Evolutionary conservation across 2,888 invertebrate species (phyloP), one percentile per base, ranked within the genome.

Genomic region (Agonopterix arenella): DNA sequence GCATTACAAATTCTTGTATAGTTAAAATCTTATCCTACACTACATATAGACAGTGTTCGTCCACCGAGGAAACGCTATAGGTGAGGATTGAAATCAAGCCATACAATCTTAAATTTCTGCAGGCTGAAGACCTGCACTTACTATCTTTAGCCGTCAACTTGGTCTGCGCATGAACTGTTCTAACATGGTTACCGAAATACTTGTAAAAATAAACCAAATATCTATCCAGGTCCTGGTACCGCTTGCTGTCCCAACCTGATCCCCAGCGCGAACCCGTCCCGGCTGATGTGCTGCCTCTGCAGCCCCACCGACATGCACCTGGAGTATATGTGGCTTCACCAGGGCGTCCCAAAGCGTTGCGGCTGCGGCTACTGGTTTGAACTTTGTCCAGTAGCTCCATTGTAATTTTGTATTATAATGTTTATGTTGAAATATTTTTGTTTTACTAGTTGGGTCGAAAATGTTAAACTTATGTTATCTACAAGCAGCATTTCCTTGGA

Each of bases 261-360:
- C 45, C 94, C 94, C n/a, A 94, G 95, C 54, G 89, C 92, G 46
- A 91, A 90, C 67, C 78, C 89, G 41, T 89, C 90, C 56, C 91
- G 96, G 42, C 77, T 95, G 44, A 80, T 96, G 54, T 94, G 93
- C 18, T 96, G 96, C 75, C 79, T 92, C 54, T 96, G 96, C 78
- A 91, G 93, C 70, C 93, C 93, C 55, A 52, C 65, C 44, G 66
- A 70, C 56, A 73, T 62, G 56, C 84, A 84, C 59, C 52, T 79
- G 28, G 80, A 83, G 61, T 89, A 61, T 62, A 82, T 88, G 71
- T 77, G 75, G 80, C 64, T 89, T 11, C 84, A 86, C 58, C 61
- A 69, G 57, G 76, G 78, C 40, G 71, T 70, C 47, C 84, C 82
- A 28, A 83, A 79, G 58, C 74, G 89, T 2, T 89, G 89, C 60